Base-by-base conservation (phyloP, 2,113 vertebrate genomes). In the Hemichromis elongatus region DNA sequence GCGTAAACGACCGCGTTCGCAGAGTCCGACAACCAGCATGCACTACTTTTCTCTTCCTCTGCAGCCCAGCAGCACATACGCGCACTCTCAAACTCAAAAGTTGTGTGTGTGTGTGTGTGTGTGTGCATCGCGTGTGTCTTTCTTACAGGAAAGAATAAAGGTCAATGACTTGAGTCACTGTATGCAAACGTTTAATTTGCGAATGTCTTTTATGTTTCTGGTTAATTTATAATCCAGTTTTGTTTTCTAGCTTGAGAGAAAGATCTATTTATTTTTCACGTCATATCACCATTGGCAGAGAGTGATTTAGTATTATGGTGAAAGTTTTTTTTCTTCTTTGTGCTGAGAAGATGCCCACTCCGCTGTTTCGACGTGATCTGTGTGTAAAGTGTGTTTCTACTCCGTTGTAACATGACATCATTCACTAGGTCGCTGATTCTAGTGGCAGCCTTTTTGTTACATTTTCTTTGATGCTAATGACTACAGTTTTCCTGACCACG, bases 191-290 rank as follows among this genome's bases (percentile, higher is more conserved):
- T 88, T 94, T 91, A 47, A 88, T 91, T 95, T 94, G 93, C 93
- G 85, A 95, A 95, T 95, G 93, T 96, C 79, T 21, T 77, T 91
- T 91, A n/a, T 86, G 47, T 83, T 89, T 88, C 86, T 91, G 95
- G 89, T 96, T 97, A 95, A 96, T 96, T 97, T 96, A 96, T 95
- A 95, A 96, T 95, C 95, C 94, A 94, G 83, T 92, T 95, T 93
- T 91, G 88, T 95, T 95, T 88, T 92, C 83, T 95, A 95, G 93
- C 89, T 93, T 92, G 92, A 95, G 84, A 91, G 75, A 82, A 88
- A 93, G 91, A 89, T 94, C 81, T 95, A 93, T 96, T 96, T 96
- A 96, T 96, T 96, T 96, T 94, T 91, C 90, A 82, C 79, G 91
- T 95, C 93, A 93, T 94, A 91, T 95, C 91, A 91, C 80, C 88